Evolutionary conservation across 2,113 vertebrate species (phyloP), one percentile per base, ranked within the genome.

Genomic region (Holacanthus passer): DNA sequence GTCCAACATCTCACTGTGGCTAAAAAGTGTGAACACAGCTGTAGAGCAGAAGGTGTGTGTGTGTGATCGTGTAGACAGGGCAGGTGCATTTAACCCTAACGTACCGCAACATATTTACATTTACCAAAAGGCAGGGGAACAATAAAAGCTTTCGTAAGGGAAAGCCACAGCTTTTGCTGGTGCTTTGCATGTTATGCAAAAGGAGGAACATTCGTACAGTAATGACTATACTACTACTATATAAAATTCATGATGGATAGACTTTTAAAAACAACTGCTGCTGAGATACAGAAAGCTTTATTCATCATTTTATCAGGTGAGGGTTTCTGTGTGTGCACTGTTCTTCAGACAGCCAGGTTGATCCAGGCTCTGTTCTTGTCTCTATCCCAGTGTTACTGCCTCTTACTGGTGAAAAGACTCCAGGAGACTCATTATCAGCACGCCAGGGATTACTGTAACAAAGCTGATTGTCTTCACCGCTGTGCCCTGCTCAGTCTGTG

Each of bases 161-260:
- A 32, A 74, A 83, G 71, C 79, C 82, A 7, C 85, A 60, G 29
- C 35, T 87, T 88, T 79, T 78, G 47, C 50, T 79, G 69, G 2
- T n/a, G 43, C 27, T 94, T 93, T 93, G 85, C 86, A 91, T 91
- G 11, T 1, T 3, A 91, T 81, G 85, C 76, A 92, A 92, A 92
- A 19, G 32, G 16, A 37, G 11, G 41, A 32, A 52, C 59, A 71
- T 59, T 48, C 4, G 1, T 39, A 48, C 35, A 75, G 65, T 41
- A 45, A 73, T 39, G 53, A 31, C 64, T 66, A 3, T 7, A 19
- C 39, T 43, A 14, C 37, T 29, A 3, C 0, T 6, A 6, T 31
- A 9, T 14, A 14, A 35, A 16, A 39, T 56, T 64, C 31, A 1
- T 19, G 29, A 56, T n/a, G 17, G 19, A 29, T 5, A 19, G 12